These are phyloP conservation scores for Acestrorhynchus altus DNA, from an alignment of 2,797 vertebrate genomes.

Conservation along the genomic window DNA sequence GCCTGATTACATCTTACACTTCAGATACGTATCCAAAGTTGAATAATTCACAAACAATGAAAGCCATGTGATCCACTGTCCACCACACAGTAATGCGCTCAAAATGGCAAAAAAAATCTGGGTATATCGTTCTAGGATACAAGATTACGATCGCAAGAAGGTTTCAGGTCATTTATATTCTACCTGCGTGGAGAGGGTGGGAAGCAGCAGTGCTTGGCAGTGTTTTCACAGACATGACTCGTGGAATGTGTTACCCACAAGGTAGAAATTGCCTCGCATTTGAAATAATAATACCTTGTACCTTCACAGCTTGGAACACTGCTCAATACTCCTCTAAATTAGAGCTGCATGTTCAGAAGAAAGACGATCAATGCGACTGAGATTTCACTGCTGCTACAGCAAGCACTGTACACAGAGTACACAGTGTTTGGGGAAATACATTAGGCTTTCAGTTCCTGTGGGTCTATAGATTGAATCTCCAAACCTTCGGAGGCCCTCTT, in stretches of 20 bases:
- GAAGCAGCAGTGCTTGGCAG: neutral
- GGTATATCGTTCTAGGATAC: neutral
- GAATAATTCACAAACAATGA: constrained; percentile 1
- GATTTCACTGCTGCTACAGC: neutral
- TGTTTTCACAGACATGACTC: neutral
- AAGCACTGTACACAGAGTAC: neutral
- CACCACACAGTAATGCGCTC: neutral
- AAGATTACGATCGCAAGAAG: neutral
- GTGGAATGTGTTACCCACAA: neutral
- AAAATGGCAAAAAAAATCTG: neutral
- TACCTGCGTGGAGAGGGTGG: neutral
- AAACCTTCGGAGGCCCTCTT: constrained; percentile 81
- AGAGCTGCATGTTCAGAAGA: no score
- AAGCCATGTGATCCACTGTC: neutral
- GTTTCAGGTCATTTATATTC: neutral
- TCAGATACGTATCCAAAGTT: neutral
- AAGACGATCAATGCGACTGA: neutral
- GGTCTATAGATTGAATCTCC: neutral
- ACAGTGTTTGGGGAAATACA: neutral
- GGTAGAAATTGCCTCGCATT: neutral
- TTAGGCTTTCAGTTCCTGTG: neutral
- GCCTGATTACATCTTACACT: neutral
- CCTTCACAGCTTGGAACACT: neutral
- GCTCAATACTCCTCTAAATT: neutral
- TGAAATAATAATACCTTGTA: neutral